These are phyloP conservation scores for Elephas maximus DNA, from an alignment of 2,113 vertebrate species.

Conservation along the genomic window DNA sequence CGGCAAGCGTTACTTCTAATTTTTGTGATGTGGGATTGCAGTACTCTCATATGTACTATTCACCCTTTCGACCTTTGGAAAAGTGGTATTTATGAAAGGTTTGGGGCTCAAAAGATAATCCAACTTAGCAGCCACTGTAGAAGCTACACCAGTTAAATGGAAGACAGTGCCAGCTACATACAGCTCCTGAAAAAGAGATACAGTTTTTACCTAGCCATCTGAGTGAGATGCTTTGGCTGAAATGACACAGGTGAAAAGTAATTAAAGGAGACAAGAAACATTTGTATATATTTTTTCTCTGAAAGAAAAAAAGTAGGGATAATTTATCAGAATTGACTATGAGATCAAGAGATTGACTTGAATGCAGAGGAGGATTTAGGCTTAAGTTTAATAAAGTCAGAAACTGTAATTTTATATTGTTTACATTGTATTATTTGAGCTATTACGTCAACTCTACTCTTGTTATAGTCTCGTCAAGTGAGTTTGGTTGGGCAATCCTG, in stretches of 20 bases:
- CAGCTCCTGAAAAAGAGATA: constrained; percentile 30
- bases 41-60: neutral
- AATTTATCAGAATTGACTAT: constrained; percentile 28
- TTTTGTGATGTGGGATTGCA: neutral
- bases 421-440: constrained; percentile 37
- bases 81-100: neutral
- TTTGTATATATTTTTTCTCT: neutral
- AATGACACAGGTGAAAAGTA: constrained; percentile 23
- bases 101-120: neutral
- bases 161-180: neutral
- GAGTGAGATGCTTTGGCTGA: neutral
- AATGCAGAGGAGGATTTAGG: neutral
- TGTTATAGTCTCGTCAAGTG: constrained; percentile 23
- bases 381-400: constrained; percentile 26
- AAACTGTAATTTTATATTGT: constrained; percentile 32
- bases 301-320: constrained; percentile 21
- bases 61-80: neutral
- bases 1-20: neutral
- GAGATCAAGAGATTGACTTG: neutral
- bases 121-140: neutral
- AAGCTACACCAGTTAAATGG: neutral
- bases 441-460: neutral
- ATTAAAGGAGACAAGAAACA: neutral
- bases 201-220: neutral
- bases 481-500: constrained; percentile 42